Conservation (phyloP, 2,797 vertebrate genomes). For the Takifugu ocellatus region DNA sequence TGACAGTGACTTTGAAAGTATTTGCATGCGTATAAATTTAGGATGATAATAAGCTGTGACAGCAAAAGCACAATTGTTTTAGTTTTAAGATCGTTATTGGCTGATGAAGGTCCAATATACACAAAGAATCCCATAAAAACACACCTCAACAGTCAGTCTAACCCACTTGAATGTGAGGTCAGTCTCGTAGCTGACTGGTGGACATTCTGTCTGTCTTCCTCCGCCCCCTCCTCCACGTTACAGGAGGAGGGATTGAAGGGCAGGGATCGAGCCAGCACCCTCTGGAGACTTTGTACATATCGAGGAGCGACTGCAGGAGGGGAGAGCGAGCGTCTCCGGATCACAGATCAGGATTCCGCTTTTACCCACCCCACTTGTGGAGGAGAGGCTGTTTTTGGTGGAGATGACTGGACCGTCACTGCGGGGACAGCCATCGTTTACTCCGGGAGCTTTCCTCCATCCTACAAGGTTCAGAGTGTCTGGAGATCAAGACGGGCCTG, state of each 20-base stretch:
- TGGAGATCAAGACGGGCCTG: conserved; percentile 13
- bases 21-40: no score
- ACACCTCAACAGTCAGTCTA: background rate
- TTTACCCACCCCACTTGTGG: conserved; percentile 11
- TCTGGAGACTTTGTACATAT: conserved; percentile 29
- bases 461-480: conserved; percentile 16
- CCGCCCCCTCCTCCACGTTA: conserved; percentile 33
- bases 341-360: conserved; percentile 16
- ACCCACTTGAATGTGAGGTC: no score
- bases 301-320: conserved; percentile 16
- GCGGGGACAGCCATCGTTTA: conserved; percentile 25
- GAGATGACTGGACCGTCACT: conserved; percentile 48
- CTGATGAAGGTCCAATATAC: background rate
- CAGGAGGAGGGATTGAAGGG: conserved; percentile 53
- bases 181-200: background rate
- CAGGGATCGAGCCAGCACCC: conserved; percentile 47
- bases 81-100: background rate
- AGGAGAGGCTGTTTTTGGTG: conserved; percentile 15
- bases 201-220: conserved; percentile 36
- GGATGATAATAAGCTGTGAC: no score
- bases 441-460: conserved; percentile 26
- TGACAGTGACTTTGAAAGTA: no score
- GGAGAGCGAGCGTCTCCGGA: conserved; percentile 11
- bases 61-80: background rate
- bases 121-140: background rate